phyloP scores from a whole-genome alignment of 2,113 vertebrate genomes.

The Pampusana beccarii region DNA sequence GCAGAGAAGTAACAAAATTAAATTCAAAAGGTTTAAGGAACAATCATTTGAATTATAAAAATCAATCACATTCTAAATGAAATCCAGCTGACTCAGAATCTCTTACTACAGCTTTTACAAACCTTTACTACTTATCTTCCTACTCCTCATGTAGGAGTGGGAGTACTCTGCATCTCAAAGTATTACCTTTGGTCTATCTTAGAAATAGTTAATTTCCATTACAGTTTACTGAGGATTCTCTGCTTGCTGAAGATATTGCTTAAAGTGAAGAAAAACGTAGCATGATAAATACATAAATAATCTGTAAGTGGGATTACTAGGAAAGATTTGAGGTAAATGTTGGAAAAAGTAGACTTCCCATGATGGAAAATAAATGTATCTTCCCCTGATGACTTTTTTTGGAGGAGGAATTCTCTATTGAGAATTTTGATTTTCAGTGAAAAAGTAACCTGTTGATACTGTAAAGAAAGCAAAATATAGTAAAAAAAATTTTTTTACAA shows the following conservation, averaged over 20 bases:
- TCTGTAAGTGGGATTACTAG: background rate
- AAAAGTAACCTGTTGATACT: background rate
- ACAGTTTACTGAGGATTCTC: background rate
- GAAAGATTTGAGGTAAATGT: background rate
- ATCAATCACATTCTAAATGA: constrained; percentile 16
- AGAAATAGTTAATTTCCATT: background rate
- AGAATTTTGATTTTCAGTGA: background rate
- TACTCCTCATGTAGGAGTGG: background rate
- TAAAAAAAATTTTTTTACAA: background rate
- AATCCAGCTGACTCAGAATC: constrained; percentile 33
- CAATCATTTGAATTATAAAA: constrained; percentile 37
- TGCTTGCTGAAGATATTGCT: background rate
- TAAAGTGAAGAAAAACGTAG: background rate
- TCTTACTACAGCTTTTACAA: background rate
- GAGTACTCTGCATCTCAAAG: background rate
- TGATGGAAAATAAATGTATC: background rate
- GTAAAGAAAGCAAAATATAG: background rate
- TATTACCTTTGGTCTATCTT: background rate
- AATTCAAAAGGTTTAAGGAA: constrained; percentile 8
- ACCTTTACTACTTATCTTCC: background rate
- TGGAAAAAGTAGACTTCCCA: background rate
- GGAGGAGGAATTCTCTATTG: background rate
- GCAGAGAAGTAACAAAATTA: constrained; percentile 47
- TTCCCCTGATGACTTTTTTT: background rate
- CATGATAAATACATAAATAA: background rate